Base-by-base conservation (phyloP, 1,140 invertebrate species). In the Drosophila ohnishii region DNA sequence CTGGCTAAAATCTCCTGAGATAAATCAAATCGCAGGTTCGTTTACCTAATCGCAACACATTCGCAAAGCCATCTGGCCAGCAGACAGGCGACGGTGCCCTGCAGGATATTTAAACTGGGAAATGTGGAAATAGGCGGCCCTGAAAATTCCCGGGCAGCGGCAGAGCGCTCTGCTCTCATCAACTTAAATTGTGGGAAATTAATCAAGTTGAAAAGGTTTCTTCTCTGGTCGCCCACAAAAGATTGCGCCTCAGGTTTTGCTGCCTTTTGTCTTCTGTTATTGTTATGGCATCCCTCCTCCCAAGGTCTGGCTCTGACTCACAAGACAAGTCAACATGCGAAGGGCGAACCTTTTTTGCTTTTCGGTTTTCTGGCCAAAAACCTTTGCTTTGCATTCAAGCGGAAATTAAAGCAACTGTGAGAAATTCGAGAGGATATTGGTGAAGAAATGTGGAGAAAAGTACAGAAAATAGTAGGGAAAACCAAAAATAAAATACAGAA, bases 131-230 rank as follows among this genome's bases (percentile, higher is more conserved):
- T 25, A 47, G 51, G 8, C 4, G 51, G 11, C 37, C 22, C 61
- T 78, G 51, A 66, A 67, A 82, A 70, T 66, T 83, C 77, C 61
- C 58, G 72, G 53, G 6, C 56, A 47, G 25, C 55, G 79, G 22
- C 13, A 28, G 22, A 34, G 16, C 32, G 19, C 19, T 28, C 25
- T 32, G 50, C 62, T 66, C 75, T 88, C 83, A 86, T 86, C 83
- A 86, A 87, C 75, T 86, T 86, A 86, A 86, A 86, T 86, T 87
- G 83, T 86, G 75, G 73, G 86, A 88, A 86, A 86, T 86, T 86
- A 86, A 86, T 86, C 83, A 87, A 86, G 83, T 86, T 83, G 83
- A 86, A 86, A 86, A 86, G 83, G 79, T 86, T 86, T 61, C 45
- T 70, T 42, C 53, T 71, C 66, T 50, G 66, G 35, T 59, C 69